Evolutionary conservation across 2,888 invertebrate genomes (phyloP), one percentile per base, ranked within the genome.

Genomic region (Hirtodrosophila confusa): DNA sequence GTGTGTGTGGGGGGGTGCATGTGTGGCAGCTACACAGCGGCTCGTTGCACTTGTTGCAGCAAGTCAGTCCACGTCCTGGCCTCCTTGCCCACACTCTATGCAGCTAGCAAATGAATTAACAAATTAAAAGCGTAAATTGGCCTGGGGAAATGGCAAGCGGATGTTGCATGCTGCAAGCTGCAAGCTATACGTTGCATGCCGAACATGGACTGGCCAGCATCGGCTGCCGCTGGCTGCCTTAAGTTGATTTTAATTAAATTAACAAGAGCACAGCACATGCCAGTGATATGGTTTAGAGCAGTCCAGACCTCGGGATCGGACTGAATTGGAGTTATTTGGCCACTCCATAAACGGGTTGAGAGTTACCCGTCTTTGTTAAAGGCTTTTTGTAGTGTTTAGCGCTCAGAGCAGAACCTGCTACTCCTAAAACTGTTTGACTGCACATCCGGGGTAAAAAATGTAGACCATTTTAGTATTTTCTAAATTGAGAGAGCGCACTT

Each of bases 211-310:
- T 27, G 44, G 12, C 57, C 23, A 64, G 58, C 66, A 47, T 49
- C 24, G 43, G 31, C 75, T 54, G 66, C 47, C 56, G 39, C 57
- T 23, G 54, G 45, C 66, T 69, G 78, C 77, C 68, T 69, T 75
- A 78, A 86, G 84, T 86, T 84, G 77, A 72, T 77, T 86, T 86
- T 85, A 85, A 85, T 85, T 85, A 78, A 85, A 85, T 85, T 84
- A 85, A 69, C 60, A 50, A 55, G 60, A 62, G 66, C 56, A 65
- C 39, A 69, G 61, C 72, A 77, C 71, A 82, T 82, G 72, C 69
- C 79, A 69, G 63, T 65, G 67, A 67, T 77, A 80, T 55, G 49
- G 66, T 40, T 43, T 49, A 70, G 40, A 35, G 37, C 37, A 35
- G 56, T 49, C 40, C 60, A 36, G 48, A 57, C 43, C 49, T 44